phyloP scores from a whole-genome alignment of 2,113 vertebrate genomes.

The Leptobrachium ailaonicum region DNA sequence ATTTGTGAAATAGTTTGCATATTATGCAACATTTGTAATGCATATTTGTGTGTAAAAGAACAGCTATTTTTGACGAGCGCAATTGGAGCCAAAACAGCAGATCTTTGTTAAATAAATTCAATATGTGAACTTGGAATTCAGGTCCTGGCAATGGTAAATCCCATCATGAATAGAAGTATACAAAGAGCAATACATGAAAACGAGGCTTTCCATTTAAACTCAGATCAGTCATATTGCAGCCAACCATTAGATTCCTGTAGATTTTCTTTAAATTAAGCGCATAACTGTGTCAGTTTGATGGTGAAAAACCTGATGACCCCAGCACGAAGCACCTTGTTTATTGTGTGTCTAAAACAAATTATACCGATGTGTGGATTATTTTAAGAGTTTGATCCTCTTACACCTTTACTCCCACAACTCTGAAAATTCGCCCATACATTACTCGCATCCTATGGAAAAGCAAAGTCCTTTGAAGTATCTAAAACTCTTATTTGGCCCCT shows the following conservation, averaged over 20 bases:
- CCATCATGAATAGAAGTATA: conserved; percentile 14
- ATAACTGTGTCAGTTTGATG: conserved; percentile 41
- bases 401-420: conserved; percentile 23
- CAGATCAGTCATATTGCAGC: neutral
- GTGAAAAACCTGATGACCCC: conserved; percentile 27
- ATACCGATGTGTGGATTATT: conserved; percentile 34
- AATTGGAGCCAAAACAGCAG: neutral
- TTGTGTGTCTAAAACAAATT: conserved; percentile 43
- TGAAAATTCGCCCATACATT: conserved; percentile 12
- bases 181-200: conserved; percentile 13
- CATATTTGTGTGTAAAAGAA: no score
- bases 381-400: conserved; percentile 38
- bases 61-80: no score
- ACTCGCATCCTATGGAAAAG: neutral
- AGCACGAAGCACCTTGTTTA: conserved; percentile 39
- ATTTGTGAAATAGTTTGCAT: no score
- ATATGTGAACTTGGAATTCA: conserved; percentile 12
- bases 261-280: conserved; percentile 12
- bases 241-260: neutral
- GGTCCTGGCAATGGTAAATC: conserved; percentile 29
- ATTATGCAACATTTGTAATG: no score
- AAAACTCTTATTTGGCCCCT: no score
- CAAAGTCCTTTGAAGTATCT: conserved; percentile 12
- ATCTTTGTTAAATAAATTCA: conserved; percentile 39
- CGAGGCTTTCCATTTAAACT: conserved; percentile 15